Percentiles rank a stretch among this genome's conserved stretches.
These are phyloP conservation scores for Agelas oroides DNA, from an alignment of 37 sponge, comb jelly and placozoan species.

Conservation along the genomic window DNA sequence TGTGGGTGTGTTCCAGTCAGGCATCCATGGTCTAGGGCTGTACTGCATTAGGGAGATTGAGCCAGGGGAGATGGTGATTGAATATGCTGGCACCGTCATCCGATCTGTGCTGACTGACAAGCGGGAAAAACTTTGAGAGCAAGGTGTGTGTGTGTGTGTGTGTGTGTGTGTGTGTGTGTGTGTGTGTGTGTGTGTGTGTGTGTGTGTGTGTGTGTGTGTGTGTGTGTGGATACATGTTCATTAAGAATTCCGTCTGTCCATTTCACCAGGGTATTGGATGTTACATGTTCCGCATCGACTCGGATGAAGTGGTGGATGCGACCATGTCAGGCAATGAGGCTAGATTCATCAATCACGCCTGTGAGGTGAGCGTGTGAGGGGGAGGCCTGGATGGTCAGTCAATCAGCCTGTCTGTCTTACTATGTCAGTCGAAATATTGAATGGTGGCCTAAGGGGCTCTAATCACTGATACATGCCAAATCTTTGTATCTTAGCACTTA, in stretches of 20 bases:
- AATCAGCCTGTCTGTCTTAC: too few species aligned
- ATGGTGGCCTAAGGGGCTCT: too few species aligned
- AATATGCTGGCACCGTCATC: constrained; percentile 94
- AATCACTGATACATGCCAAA: too few species aligned
- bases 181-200: background rate
- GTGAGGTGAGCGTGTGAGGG: constrained; percentile 88
- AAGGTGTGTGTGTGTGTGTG: constrained; percentile 78
- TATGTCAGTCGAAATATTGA: too few species aligned
- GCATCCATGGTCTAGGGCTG: constrained; percentile 96
- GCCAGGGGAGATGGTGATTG: constrained; percentile 97
- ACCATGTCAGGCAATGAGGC: constrained; percentile 98
- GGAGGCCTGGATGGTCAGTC: too few species aligned
- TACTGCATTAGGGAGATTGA: constrained; percentile 84
- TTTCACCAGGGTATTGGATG: constrained; percentile 90
- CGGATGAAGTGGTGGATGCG: constrained; percentile 95
- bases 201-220: background rate
- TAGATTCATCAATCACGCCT: constrained; percentile 97
- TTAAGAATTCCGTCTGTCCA: too few species aligned
- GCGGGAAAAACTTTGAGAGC: constrained; percentile 88
- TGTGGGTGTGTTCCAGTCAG: constrained; percentile 80
- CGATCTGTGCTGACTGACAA: constrained; percentile 92
- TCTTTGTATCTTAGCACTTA: too few species aligned
- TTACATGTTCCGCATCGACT: constrained; percentile 98
- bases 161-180: too few species aligned
- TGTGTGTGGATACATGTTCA: too few species aligned